These are phyloP conservation scores for Panopea generosa DNA, from an alignment of 2,888 invertebrate species.

Conservation along the genomic window DNA sequence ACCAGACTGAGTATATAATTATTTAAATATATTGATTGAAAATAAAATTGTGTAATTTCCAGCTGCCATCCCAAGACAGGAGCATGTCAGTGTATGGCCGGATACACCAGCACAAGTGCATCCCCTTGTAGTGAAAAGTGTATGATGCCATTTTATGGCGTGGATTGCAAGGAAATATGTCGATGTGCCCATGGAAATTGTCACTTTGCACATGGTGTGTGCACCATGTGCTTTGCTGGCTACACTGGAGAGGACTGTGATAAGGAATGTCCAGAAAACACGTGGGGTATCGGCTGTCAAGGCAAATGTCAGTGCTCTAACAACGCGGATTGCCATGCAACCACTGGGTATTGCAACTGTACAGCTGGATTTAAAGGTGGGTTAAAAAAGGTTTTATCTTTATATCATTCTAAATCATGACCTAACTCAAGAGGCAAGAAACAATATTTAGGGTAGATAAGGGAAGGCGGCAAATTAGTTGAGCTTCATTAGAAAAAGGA, in stretches of 20 bases:
- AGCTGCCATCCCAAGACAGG: slow-evolving; percentile 83
- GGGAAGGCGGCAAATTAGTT: no score
- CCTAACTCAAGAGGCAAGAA: background rate
- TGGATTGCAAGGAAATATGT: slow-evolving; percentile 62
- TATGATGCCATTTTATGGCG: slow-evolving; percentile 64
- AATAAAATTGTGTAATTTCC: no score
- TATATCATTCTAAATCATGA: no score
- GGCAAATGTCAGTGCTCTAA: slow-evolving; percentile 70
- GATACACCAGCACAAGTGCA: slow-evolving; percentile 66
- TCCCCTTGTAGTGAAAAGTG: slow-evolving; percentile 61
- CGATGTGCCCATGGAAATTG: slow-evolving; percentile 66
- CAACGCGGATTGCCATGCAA: slow-evolving; percentile 70
- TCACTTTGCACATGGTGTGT: slow-evolving; percentile 67
- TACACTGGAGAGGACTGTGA: slow-evolving; percentile 39
- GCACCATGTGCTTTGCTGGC: slow-evolving; percentile 52
- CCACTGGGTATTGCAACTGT: slow-evolving; percentile 73
- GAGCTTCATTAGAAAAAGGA: no score
- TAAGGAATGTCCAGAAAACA: slow-evolving; percentile 27
- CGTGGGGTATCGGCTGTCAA: slow-evolving; percentile 65
- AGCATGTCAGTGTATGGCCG: slow-evolving; percentile 74
- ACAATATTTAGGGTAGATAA: background rate
- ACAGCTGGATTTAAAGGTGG: slow-evolving; percentile 64
- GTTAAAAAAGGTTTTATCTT: background rate
- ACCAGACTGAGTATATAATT: no score
- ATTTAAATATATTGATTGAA: no score